A percentile compares a stretch with the other conserved stretches of the same genome.
These are phyloP conservation scores for Anguilla obscura DNA, from an alignment of 2,797 vertebrate genomes.

Conservation along the genomic window DNA sequence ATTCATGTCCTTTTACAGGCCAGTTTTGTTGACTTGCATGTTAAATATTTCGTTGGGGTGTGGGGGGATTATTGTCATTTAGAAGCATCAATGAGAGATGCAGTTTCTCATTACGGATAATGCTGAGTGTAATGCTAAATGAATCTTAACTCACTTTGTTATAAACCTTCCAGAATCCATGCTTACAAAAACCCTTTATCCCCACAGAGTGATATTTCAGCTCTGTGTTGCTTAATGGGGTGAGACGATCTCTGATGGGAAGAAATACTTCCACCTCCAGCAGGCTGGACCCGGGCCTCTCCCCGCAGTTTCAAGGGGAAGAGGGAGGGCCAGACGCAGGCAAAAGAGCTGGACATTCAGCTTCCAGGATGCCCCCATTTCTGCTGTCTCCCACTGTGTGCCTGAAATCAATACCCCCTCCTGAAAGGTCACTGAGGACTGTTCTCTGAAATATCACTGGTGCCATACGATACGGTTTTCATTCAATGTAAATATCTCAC, in stretches of 20 bases:
- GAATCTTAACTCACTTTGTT: not conserved
- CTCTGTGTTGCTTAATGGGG: conserved; percentile 21
- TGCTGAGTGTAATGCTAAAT: not conserved
- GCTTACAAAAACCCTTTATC: not conserved
- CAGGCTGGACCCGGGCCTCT: no score
- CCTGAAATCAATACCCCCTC: not conserved
- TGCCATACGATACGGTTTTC: not conserved
- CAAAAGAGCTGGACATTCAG: not conserved
- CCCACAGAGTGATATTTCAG: conserved; percentile 13
- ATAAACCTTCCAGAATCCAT: not conserved
- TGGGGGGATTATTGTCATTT: not conserved
- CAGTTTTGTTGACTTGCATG: not conserved
- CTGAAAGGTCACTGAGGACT: not conserved
- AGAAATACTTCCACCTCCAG: conserved; percentile 4
- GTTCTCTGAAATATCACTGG: not conserved
- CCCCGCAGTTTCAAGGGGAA: not conserved
- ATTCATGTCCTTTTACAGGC: not conserved
- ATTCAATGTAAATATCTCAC: not conserved
- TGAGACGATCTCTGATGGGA: conserved; percentile 15
- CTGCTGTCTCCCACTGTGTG: not conserved
- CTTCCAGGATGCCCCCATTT: not conserved
- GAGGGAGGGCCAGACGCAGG: not conserved
- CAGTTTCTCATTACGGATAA: not conserved
- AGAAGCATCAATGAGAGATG: not conserved
- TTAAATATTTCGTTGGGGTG: not conserved